These are phyloP conservation scores for Oriolus oriolus DNA, from an alignment of 2,113 vertebrate species.

Conservation along the genomic window DNA sequence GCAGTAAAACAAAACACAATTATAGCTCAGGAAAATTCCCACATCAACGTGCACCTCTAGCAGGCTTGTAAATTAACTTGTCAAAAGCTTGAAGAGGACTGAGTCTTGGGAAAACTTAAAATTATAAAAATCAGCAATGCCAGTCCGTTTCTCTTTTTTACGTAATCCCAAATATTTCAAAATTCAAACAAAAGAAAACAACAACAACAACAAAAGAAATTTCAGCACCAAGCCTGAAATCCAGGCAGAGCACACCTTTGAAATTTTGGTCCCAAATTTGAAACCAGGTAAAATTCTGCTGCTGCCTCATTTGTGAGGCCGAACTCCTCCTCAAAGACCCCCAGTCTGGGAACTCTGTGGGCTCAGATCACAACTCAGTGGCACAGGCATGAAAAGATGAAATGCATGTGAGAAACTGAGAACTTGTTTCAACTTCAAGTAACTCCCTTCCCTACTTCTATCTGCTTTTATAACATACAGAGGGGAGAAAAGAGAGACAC, in stretches of 20 bases:
- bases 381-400: background rate
- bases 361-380: background rate
- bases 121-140: background rate
- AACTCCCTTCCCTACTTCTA: background rate
- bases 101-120: background rate
- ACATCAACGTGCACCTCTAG: background rate
- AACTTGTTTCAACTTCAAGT: background rate
- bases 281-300: background rate
- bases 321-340: background rate
- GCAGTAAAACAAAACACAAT: background rate
- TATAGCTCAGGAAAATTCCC: background rate
- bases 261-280: background rate
- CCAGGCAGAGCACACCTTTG: background rate
- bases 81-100: background rate
- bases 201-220: background rate
- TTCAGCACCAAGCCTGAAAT: background rate
- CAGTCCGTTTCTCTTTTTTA: background rate
- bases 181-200: background rate
- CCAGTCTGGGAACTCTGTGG: background rate
- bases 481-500: fast-evolving
- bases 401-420: background rate
- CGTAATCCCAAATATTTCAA: background rate
- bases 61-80: slow-evolving; percentile 11
- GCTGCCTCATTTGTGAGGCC: background rate
- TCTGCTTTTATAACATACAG: background rate